Percentiles rank a stretch among this genome's conserved stretches.
These are phyloP conservation scores for Torymus tubicola DNA, from an alignment of 2,888 invertebrate species.

Conservation along the genomic window DNA sequence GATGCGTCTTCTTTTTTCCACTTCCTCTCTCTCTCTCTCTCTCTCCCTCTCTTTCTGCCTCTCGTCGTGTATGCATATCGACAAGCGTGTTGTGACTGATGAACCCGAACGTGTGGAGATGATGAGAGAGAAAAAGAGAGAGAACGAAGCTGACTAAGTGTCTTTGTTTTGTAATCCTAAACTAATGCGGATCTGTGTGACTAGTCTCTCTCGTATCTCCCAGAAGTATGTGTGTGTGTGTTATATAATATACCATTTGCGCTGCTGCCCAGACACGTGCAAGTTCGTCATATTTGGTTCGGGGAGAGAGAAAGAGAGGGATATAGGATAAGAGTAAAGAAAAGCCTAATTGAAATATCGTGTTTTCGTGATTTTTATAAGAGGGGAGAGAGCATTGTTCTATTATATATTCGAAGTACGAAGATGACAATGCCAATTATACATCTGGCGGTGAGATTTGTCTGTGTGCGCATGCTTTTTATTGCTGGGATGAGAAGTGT, in stretches of 20 bases:
- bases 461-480: background rate
- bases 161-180: conserved; percentile 49
- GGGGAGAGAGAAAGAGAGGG: too few species aligned
- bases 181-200: conserved; percentile 30
- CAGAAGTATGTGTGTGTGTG: background rate
- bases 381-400: background rate
- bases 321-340: too few species aligned
- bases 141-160: background rate
- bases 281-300: background rate
- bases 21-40: background rate
- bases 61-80: conserved; percentile 2
- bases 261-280: conserved; percentile 10
- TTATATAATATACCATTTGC: background rate
- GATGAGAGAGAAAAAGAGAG: too few species aligned
- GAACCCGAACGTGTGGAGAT: conserved; percentile 2
- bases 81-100: conserved; percentile 31
- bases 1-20: background rate
- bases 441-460: conserved; percentile 9
- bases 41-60: too few species aligned
- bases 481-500: conserved; percentile 2
- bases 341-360: conserved; percentile 42
- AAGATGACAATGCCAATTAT: conserved; percentile 6
- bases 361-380: background rate
- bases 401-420: background rate
- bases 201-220: background rate